Base-by-base conservation (phyloP, 2,888 invertebrate genomes). In the Apocheima hispidaria region DNA sequence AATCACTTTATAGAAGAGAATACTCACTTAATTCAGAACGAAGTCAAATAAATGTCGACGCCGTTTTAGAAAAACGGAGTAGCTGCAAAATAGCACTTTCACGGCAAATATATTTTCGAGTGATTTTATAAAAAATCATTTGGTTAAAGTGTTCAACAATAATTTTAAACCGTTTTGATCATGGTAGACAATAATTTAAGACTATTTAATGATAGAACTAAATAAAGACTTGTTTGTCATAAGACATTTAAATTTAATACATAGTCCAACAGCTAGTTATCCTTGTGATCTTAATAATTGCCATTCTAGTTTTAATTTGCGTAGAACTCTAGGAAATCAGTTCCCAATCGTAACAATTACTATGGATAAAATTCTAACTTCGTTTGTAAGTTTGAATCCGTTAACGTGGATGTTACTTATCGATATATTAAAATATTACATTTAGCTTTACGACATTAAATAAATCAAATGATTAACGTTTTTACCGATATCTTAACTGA, bases 231-330 rank as follows among this genome's bases (percentile, higher is more conserved):
- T 20, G 28, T n/a, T 16, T 28, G 26, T 20, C 28, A 23, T 33
- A 51, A 48, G 59, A 40, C 59, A 59, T 52, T 52, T 40, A 12
- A 59, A 46, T 59, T 38, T 18, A 52, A 40, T 55, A 55, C 33
- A 18, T 12, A 20, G 12, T 46, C 44, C 18, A 10, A 10, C 35
- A 33, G 6, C 44, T 26, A 30, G 55, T 51, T 60, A 60, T 60
- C 60, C 60, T 60, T 60, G 60, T 60, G 21, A 49, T 23, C 23
- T 33, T 60, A 46, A 60, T 55, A 60, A 55, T 40, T 40, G 43
- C 43, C 30, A 44, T 54, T 50, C 55, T 21, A 51, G 49, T 18
- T 44, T 26, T 60, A 55, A 55, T 51, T 38, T 50, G 23, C 38
- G 14, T 21, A 26, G 9, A 51, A 38, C 5, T 36, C 50, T 46